phyloP scores from a whole-genome alignment of 2,797 vertebrate genomes.

The Falco columbarius region DNA sequence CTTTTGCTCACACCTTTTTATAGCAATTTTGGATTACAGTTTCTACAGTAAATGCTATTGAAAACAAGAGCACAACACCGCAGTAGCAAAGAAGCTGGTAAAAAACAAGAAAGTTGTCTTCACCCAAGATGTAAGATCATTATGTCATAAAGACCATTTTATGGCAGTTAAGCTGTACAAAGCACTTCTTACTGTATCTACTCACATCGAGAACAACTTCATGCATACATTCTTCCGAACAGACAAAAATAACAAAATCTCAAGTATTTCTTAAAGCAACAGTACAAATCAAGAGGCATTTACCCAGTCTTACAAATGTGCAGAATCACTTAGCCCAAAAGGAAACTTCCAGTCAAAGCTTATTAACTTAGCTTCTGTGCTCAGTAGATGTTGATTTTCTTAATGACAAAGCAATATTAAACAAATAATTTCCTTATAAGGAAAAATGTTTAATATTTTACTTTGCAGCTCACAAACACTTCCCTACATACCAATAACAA shows the following conservation, averaged over 20 bases:
- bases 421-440: not conserved
- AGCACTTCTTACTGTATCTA: not conserved
- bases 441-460: not conserved
- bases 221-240: not conserved
- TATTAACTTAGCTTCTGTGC: not conserved
- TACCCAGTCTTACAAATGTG: not conserved
- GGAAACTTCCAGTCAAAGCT: not conserved
- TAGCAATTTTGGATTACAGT: not conserved
- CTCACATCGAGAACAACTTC: not conserved
- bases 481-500: not conserved
- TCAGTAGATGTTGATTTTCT: not conserved
- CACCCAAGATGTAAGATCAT: rapidly evolving
- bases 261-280: not conserved
- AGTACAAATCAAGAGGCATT: not conserved
- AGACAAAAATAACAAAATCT: not conserved
- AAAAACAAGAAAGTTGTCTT: not conserved
- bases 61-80: not conserved
- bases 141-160: not conserved
- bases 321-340: not conserved
- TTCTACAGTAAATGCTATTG: not conserved
- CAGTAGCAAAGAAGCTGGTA: not conserved
- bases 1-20: not conserved
- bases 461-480: not conserved
- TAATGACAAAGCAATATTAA: not conserved
- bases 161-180: not conserved